Evolutionary conservation across 2,888 invertebrate genomes (phyloP), one percentile per base, ranked within the genome.

Genomic region (Zonitis immaculata): DNA sequence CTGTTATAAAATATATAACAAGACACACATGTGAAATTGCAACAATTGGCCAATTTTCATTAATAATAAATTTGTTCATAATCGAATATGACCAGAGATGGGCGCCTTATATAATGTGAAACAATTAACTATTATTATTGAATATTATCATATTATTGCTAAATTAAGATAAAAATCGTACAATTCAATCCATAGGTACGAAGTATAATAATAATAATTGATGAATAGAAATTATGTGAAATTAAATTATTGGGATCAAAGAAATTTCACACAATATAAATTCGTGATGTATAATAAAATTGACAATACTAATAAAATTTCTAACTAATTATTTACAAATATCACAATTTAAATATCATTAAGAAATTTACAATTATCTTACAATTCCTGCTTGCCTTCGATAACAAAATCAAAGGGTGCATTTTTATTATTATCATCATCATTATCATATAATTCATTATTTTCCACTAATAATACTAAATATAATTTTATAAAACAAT

Each of bases 261-360:
- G 26, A 26, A 26, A 26, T 7, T 7, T 26, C 26, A 26, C 26
- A 26, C 26, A 26, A 26, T n/a, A n/a, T n/a, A n/a, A n/a, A n/a
- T n/a, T n/a, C n/a, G 6, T 26, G 3, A 5, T 22, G 22, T 22
- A 22, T 5, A 22, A n/a, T n/a, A n/a, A n/a, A 22, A 22, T 22
- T 22, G 32, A 32, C 12, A 32, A 12, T 14, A 16, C 14, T 32
- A 6, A 12, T 14, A 32, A 47, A 57, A 58, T 57, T 62, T 60
- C 53, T 46, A 63, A 65, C 63, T 70, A 69, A 67, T 64, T 73
- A 74, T 73, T 67, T 73, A 74, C 73, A 73, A 46, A 68, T 73
- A 73, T 75, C 73, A 75, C 73, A 73, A 73, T 71, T 69, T 64
- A 71, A 70, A 68, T 64, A 52, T 53, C 42, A 44, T 61, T 65